phyloP scores from a whole-genome alignment of 2,888 invertebrate genomes.

The Empis stercorea region DNA sequence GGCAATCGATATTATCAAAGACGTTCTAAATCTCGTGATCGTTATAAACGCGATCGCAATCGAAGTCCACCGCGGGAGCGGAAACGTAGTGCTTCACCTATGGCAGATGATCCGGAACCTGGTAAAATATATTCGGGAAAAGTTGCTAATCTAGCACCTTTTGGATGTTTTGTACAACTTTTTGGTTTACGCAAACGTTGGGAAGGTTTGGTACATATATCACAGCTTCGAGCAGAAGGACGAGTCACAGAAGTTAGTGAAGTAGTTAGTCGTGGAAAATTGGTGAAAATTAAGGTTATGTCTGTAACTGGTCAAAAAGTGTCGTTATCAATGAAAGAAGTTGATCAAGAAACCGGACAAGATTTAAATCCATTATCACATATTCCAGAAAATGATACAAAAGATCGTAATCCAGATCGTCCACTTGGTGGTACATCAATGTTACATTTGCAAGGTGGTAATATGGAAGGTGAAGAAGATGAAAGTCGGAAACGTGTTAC shows the following conservation, averaged over 20 bases:
- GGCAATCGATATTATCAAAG: conserved; percentile 9
- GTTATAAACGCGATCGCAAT: conserved; percentile 23
- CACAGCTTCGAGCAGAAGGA: conserved; percentile 83
- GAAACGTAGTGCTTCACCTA: conserved; percentile 26
- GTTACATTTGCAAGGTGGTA: conserved; percentile 38
- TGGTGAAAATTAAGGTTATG: conserved; percentile 83
- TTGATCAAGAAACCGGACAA: conserved; percentile 86
- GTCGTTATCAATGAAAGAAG: conserved; percentile 95
- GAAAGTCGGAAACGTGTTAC: conserved; percentile 74
- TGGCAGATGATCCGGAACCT: conserved; percentile 62
- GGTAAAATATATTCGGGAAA: conserved; percentile 85
- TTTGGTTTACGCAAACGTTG: conserved; percentile 79
- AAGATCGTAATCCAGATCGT: conserved; percentile 81
- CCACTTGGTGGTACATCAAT: conserved; percentile 54
- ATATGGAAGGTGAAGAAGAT: conserved; percentile 64
- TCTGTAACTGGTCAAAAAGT: conserved; percentile 90
- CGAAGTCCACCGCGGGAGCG: conserved; percentile 28
- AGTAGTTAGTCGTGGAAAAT: conserved; percentile 79
- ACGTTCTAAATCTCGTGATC: conserved; percentile 14
- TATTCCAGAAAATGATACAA: conserved; percentile 42
- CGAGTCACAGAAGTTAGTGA: conserved; percentile 89
- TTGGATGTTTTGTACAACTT: conserved; percentile 95
- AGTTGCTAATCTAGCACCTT: conserved; percentile 92
- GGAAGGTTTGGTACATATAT: conserved; percentile 97
- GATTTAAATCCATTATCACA: conserved; percentile 83